A percentile compares a stretch with the other conserved stretches of the same genome.
Conservation (phyloP, 2,113 vertebrate species). For the Trematomus loennbergii region DNA sequence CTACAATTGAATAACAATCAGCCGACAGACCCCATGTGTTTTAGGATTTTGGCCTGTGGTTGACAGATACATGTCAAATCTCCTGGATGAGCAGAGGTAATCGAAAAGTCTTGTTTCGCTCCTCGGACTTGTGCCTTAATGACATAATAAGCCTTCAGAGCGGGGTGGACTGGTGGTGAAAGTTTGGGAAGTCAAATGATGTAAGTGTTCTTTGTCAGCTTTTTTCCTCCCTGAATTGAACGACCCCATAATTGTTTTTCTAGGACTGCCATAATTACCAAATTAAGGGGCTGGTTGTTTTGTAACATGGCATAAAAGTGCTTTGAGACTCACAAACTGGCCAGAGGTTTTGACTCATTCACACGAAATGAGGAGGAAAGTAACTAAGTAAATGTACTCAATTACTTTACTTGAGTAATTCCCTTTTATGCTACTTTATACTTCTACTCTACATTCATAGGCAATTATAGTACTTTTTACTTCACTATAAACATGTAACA, state of each 20-base stretch:
- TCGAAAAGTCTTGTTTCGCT: conserved; percentile 64
- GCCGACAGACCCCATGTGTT: conserved; percentile 56
- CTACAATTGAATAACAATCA: conserved; percentile 61
- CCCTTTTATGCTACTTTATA: too few species aligned
- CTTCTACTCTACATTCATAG: too few species aligned
- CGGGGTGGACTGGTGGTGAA: conserved; percentile 70
- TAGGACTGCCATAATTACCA: conserved; percentile 67
- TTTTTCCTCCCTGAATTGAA: conserved; percentile 58
- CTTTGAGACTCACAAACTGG: conserved; percentile 47
- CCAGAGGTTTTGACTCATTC: conserved; percentile 39
- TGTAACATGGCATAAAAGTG: conserved; percentile 68
- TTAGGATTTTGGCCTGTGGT: conserved; percentile 61
- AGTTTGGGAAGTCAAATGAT: conserved; percentile 71
- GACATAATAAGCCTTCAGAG: conserved; percentile 73
- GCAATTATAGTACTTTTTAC: too few species aligned
- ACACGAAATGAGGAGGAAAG: conserved; percentile 4
- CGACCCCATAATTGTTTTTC: conserved; percentile 64
- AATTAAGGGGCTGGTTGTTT: conserved; percentile 63
- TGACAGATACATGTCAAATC: conserved; percentile 75
- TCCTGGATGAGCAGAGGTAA: conserved; percentile 70
- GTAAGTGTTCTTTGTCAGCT: conserved; percentile 74
- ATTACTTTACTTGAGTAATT: too few species aligned
- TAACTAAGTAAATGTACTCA: too few species aligned
- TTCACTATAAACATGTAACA: too few species aligned
- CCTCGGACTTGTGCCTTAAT: conserved; percentile 62